phyloP scores from a whole-genome alignment of 2,113 vertebrate species.

The Columba livia region DNA sequence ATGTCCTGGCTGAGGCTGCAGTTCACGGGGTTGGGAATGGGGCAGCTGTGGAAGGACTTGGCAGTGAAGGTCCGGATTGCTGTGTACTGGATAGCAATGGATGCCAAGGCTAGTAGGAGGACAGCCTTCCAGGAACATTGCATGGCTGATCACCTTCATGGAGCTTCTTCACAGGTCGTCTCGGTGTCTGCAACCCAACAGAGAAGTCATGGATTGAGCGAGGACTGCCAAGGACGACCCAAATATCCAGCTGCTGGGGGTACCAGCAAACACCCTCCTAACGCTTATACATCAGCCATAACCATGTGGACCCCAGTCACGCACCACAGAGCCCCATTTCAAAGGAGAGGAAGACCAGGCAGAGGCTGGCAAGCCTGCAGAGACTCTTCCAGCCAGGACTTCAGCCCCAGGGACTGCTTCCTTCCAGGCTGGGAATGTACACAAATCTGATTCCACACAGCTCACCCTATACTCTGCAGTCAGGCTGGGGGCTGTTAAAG shows the following conservation, averaged over 20 bases:
- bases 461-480: not conserved
- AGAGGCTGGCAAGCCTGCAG: not conserved
- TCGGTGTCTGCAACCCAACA: conserved; percentile 68
- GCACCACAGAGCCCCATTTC: not conserved
- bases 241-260: not conserved
- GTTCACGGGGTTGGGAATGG: conserved; percentile 83
- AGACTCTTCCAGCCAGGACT: not conserved
- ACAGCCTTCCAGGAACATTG: conserved; percentile 99
- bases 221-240: not conserved
- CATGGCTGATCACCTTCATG: conserved; percentile 97
- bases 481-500: not conserved
- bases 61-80: conserved; percentile 96
- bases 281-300: not conserved
- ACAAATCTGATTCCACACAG: not conserved
- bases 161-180: conserved; percentile 59
- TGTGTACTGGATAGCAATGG: conserved; percentile 97
- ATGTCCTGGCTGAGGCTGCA: conserved; percentile 84
- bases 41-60: conserved; percentile 93
- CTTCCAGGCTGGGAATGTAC: not conserved
- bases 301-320: not conserved
- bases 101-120: conserved; percentile 95
- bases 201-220: conserved; percentile 2
- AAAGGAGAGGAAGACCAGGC: not conserved
- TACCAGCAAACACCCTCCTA: not conserved
- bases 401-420: not conserved